A percentile compares a stretch with the other conserved stretches of the same genome.
These are phyloP conservation scores for Leucophenga montana DNA, from an alignment of 2,888 invertebrate species.

Conservation along the genomic window DNA sequence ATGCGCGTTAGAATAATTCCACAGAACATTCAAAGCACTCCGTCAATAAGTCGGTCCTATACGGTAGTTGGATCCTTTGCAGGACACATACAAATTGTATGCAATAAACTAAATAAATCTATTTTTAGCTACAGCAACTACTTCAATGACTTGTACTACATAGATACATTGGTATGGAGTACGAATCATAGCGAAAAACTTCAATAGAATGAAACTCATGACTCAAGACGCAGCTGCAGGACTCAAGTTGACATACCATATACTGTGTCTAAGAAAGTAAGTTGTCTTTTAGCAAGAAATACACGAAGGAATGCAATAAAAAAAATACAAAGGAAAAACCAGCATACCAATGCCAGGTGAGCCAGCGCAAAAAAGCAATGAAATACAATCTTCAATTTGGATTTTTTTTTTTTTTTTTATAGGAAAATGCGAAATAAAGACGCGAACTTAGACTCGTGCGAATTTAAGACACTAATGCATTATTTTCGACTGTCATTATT, in stretches of 20 bases:
- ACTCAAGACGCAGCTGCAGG: not conserved
- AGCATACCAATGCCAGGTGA: not conserved
- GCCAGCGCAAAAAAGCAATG: not conserved
- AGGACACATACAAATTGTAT: conserved; percentile 5
- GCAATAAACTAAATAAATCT: conserved; percentile 10
- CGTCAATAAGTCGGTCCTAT: too few species aligned
- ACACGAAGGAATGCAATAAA: conserved; percentile 9
- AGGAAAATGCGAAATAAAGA: not conserved
- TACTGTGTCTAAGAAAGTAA: too few species aligned
- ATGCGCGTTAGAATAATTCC: too few species aligned
- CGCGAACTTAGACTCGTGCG: too few species aligned
- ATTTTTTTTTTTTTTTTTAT: too few species aligned
- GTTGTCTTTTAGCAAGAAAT: too few species aligned
- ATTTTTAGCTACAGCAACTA: not conserved
- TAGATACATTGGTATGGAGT: too few species aligned
- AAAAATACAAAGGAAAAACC: not conserved
- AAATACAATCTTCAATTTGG: not conserved
- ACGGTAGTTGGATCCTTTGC: too few species aligned
- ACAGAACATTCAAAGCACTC: too few species aligned
- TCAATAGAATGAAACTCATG: not conserved
- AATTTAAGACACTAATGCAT: too few species aligned
- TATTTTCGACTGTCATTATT: not conserved
- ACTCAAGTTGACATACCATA: too few species aligned
- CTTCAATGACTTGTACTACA: too few species aligned
- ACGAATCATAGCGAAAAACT: not conserved